Evolutionary conservation across 2,888 invertebrate genomes (phyloP).

Genomic region (Amphipoea lucens): DNA sequence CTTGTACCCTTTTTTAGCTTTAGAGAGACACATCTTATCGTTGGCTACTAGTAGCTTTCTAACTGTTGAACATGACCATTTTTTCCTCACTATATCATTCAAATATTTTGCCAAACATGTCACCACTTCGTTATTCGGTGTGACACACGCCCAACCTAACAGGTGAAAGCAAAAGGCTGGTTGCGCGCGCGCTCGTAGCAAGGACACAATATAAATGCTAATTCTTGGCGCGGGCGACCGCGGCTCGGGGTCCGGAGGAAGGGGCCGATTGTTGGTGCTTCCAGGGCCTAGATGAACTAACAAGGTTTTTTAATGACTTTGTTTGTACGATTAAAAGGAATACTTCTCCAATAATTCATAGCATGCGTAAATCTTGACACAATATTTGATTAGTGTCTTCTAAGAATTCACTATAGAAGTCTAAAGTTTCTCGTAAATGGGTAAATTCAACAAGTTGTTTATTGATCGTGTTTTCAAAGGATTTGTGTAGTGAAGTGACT

Average conservation of each 20-base stretch:
- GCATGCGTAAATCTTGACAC: background rate
- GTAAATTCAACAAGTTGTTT: constrained; percentile 3
- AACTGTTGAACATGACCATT: background rate
- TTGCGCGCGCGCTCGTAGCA: constrained; percentile 68
- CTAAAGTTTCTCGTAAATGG: background rate
- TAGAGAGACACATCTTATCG: background rate
- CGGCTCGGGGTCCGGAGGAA: background rate
- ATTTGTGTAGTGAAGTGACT: background rate
- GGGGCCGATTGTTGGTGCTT: background rate
- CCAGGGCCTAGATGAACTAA: constrained; percentile 53
- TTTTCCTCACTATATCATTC: background rate
- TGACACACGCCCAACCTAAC: constrained; percentile 42
- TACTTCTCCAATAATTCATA: background rate
- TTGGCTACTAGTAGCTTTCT: background rate
- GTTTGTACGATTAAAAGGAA: constrained; percentile 70
- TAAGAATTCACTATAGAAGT: background rate
- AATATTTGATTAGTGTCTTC: background rate
- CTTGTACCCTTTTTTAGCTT: no score
- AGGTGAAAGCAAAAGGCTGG: constrained; percentile 54
- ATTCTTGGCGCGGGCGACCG: constrained; percentile 57
- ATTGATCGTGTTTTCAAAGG: background rate
- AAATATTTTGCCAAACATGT: background rate
- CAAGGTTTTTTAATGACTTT: constrained; percentile 77
- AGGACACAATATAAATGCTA: constrained; percentile 79
- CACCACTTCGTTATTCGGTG: constrained; percentile 43